Percentiles rank a stretch among this genome's conserved stretches.
phyloP scores from a whole-genome alignment of 2,113 vertebrate genomes.

The Raja brachyura region DNA sequence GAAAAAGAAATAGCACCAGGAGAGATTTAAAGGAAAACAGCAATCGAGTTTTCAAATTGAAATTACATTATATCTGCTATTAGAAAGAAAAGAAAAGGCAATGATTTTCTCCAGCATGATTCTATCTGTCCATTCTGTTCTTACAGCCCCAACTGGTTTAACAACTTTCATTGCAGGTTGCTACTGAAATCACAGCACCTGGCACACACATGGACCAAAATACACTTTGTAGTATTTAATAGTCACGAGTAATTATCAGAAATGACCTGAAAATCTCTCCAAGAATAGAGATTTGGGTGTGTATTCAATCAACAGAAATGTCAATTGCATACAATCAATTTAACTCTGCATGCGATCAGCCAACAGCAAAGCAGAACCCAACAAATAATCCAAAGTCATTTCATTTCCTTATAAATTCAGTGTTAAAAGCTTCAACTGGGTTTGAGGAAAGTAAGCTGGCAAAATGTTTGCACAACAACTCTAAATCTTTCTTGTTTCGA shows the following conservation, averaged over 20 bases:
- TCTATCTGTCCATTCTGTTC: not conserved
- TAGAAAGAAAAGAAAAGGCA: not conserved
- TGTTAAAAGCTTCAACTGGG: not conserved
- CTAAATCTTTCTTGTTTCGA: conserved; percentile 41
- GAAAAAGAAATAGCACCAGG: not conserved
- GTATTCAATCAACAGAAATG: not conserved
- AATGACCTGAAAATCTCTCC: not conserved
- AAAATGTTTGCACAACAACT: conserved; percentile 43
- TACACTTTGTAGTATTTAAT: not conserved
- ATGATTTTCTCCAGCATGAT: not conserved
- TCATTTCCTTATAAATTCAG: not conserved
- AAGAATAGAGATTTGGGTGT: not conserved
- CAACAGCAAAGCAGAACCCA: not conserved
- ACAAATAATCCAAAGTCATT: not conserved
- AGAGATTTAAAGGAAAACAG: not conserved
- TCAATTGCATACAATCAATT: not conserved
- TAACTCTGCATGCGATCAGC: not conserved
- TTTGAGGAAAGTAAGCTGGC: not conserved
- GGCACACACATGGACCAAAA: not conserved
- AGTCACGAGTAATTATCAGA: not conserved
- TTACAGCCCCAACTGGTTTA: too few species aligned
- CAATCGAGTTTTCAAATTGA: not conserved
- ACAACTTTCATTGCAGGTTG: not conserved
- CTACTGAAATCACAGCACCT: not conserved
- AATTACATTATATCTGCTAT: not conserved